Conservation (phyloP, 2,113 vertebrate species). For the Dipodomys stephensi region DNA sequence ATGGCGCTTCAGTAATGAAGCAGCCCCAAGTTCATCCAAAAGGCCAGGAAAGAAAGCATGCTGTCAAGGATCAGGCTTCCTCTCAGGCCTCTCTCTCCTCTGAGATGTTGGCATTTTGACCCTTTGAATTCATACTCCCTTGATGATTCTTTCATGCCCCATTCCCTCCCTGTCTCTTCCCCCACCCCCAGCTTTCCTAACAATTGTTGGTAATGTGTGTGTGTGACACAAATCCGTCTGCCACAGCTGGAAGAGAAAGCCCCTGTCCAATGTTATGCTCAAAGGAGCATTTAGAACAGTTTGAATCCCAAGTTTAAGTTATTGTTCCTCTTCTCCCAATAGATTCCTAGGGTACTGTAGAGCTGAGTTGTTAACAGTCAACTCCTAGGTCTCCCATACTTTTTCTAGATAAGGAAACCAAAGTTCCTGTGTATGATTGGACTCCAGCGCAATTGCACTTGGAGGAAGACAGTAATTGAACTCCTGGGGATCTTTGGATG, state of each 20-base stretch:
- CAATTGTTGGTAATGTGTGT: background rate
- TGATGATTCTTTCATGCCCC: background rate
- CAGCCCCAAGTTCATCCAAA: background rate
- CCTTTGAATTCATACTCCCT: background rate
- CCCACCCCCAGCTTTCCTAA: background rate
- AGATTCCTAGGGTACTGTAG: slow-evolving; percentile 16
- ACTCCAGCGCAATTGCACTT: background rate
- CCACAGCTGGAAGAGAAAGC: slow-evolving; percentile 33
- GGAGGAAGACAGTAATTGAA: background rate
- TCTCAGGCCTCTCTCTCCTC: background rate
- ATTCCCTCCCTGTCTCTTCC: too few relatives aligned
- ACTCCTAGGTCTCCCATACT: background rate
- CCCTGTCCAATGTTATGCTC: background rate
- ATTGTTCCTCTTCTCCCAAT: slow-evolving; percentile 26
- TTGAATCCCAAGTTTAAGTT: slow-evolving; percentile 37
- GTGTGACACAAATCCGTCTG: background rate
- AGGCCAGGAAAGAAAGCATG: background rate
- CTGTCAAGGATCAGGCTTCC: background rate
- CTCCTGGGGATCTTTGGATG: background rate
- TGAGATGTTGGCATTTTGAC: background rate
- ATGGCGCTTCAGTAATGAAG: background rate
- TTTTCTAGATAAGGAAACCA: slow-evolving; percentile 7
- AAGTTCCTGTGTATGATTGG: background rate
- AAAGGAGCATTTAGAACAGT: slow-evolving; percentile 26
- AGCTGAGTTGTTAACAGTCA: slow-evolving; percentile 44